phyloP scores from a whole-genome alignment of 2,888 invertebrate species.

The Eledona agricola region DNA sequence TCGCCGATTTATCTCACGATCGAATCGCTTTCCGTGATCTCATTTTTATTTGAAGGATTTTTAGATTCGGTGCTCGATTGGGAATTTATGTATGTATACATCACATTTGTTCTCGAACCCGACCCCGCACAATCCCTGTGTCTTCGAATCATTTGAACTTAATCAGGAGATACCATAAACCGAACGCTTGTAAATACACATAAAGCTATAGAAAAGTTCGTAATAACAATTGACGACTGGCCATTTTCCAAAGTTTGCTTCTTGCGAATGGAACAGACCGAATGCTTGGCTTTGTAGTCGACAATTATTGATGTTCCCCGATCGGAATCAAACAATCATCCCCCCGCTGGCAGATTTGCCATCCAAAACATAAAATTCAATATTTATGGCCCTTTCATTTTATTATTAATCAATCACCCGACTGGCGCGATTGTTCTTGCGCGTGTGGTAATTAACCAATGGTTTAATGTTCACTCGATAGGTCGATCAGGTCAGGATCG shows the following conservation, averaged over 20 bases:
- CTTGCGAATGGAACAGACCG: constrained; percentile 14
- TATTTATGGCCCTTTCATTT: constrained; percentile 11
- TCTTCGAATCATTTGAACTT: constrained; percentile 14
- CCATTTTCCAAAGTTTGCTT: constrained; percentile 30
- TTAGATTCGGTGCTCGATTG: too few relatives aligned
- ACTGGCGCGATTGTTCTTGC: background rate
- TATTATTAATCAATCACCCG: constrained; percentile 9
- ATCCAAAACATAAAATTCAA: constrained; percentile 17
- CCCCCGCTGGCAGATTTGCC: constrained; percentile 3
- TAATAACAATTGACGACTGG: constrained; percentile 31
- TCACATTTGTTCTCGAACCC: background rate
- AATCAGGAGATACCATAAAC: constrained; percentile 26
- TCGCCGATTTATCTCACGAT: constrained; percentile 1
- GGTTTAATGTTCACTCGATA: constrained; percentile 3
- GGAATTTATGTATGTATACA: too few relatives aligned
- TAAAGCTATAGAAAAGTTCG: constrained; percentile 22
- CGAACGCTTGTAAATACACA: constrained; percentile 24
- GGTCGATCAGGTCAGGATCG: constrained; percentile 6
- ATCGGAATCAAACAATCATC: constrained; percentile 21
- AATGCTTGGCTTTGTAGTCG: constrained; percentile 24
- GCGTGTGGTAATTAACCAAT: constrained; percentile 10
- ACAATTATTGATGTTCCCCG: constrained; percentile 22
- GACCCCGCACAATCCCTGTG: too few relatives aligned
- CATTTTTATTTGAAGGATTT: too few relatives aligned
- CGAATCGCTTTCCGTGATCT: too few relatives aligned